Evolutionary conservation across 2,888 invertebrate genomes (phyloP).

Genomic region (Papilio protenor): DNA sequence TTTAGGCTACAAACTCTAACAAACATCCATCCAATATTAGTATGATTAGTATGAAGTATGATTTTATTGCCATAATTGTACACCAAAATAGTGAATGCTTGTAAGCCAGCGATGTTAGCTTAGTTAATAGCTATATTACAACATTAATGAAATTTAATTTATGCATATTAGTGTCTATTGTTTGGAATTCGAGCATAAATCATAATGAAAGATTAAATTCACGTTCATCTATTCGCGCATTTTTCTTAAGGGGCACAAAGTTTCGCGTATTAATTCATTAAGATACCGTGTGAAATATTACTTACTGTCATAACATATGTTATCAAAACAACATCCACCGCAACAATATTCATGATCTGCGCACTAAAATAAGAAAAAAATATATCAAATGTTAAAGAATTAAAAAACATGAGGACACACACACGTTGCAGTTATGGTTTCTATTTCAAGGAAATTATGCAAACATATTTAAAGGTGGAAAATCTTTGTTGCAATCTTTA

Average conservation of each 20-base stretch:
- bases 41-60: no score
- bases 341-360: constrained; percentile 82
- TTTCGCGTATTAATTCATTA: neutral
- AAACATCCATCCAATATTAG: no score
- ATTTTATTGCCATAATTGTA: no score
- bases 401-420: neutral
- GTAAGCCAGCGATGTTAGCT: no score
- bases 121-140: no score
- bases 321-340: constrained; percentile 84
- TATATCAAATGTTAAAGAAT: neutral
- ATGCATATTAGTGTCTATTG: no score
- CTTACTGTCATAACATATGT: constrained; percentile 83
- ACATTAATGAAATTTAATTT: no score
- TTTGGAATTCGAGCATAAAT: no score
- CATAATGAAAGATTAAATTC: no score
- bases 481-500: neutral
- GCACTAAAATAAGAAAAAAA: constrained; percentile 66
- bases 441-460: neutral
- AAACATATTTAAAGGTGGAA: neutral
- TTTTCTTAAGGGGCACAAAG: neutral
- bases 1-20: no score
- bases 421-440: neutral
- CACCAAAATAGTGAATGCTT: no score
- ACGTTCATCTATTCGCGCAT: no score
- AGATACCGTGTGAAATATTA: constrained; percentile 36